A percentile compares a stretch with the other conserved stretches of the same genome.
phyloP scores from a whole-genome alignment of 2,888 invertebrate genomes.

The Unio delphinus region DNA sequence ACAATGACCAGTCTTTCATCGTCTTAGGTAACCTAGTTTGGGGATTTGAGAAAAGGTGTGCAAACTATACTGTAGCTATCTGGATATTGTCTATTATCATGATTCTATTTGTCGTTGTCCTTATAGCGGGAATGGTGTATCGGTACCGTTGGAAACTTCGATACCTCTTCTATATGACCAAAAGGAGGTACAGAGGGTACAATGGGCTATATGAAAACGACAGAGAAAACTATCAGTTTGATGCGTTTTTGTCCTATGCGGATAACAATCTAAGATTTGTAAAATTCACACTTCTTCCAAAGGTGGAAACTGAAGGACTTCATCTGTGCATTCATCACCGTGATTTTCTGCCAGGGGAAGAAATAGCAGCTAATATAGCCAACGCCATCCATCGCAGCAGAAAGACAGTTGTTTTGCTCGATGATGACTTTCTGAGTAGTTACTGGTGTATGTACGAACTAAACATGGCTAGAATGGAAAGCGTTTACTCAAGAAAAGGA shows the following conservation, averaged over 20 bases:
- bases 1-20: no score
- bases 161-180: constrained; percentile 21
- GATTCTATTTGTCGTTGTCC: constrained; percentile 8
- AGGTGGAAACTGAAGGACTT: constrained; percentile 14
- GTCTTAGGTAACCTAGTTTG: no score
- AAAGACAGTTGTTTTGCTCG: constrained; percentile 40
- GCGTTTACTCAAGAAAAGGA: constrained; percentile 19
- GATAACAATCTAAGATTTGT: constrained; percentile 17
- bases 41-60: constrained; percentile 5
- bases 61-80: constrained; percentile 2
- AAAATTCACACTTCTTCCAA: constrained; percentile 8
- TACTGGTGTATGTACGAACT: constrained; percentile 51
- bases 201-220: not conserved
- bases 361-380: constrained; percentile 39
- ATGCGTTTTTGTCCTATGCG: constrained; percentile 25
- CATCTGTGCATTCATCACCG: constrained; percentile 39
- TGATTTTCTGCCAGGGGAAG: constrained; percentile 41
- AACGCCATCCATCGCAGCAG: constrained; percentile 39
- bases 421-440: constrained; percentile 31
- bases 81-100: constrained; percentile 9
- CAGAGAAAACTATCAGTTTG: constrained; percentile 10
- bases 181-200: constrained; percentile 15
- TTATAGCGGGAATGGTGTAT: constrained; percentile 18
- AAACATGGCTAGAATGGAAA: constrained; percentile 41
- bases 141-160: constrained; percentile 31